phyloP scores from a whole-genome alignment of 23 tunicate species.

The Halocynthia aurantium region DNA sequence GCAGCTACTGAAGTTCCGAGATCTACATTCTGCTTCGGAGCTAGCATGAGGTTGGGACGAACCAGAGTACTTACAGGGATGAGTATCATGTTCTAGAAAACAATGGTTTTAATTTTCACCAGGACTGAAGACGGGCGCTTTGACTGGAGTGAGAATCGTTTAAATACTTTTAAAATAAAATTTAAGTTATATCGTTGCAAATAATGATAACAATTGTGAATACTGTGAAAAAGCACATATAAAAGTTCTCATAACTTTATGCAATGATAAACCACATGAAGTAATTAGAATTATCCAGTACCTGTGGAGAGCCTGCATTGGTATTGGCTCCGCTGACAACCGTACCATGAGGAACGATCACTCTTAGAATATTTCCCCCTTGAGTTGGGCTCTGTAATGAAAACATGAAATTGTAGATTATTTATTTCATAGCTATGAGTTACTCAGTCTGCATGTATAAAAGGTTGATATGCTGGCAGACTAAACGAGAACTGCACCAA shows the following conservation, averaged over 20 bases:
- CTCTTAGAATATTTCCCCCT: conserved; percentile 18
- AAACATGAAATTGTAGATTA: no score
- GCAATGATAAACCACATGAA: no score
- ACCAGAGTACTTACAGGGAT: conserved; percentile 69
- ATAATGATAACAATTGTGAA: background rate
- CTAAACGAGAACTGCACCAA: no score
- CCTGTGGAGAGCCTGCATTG: background rate
- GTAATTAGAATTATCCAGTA: background rate
- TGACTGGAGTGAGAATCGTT: background rate
- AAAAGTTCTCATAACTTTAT: no score
- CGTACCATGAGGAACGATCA: conserved; percentile 17
- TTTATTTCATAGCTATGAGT: no score
- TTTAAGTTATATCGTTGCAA: background rate
- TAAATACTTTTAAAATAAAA: background rate
- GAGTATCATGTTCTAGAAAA: conserved; percentile 59
- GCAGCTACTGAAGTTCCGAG: conserved; percentile 40
- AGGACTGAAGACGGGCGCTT: no score
- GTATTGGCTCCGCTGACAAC: conserved; percentile 1
- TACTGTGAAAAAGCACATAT: background rate
- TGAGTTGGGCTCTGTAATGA: conserved; percentile 8
- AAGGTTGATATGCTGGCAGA: no score
- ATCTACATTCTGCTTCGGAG: conserved; percentile 24
- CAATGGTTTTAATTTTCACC: no score
- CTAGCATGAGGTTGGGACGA: conserved; percentile 18
- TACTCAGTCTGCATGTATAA: no score